phyloP scores from a whole-genome alignment of 2,113 vertebrate genomes.

The Ovis canadensis region DNA sequence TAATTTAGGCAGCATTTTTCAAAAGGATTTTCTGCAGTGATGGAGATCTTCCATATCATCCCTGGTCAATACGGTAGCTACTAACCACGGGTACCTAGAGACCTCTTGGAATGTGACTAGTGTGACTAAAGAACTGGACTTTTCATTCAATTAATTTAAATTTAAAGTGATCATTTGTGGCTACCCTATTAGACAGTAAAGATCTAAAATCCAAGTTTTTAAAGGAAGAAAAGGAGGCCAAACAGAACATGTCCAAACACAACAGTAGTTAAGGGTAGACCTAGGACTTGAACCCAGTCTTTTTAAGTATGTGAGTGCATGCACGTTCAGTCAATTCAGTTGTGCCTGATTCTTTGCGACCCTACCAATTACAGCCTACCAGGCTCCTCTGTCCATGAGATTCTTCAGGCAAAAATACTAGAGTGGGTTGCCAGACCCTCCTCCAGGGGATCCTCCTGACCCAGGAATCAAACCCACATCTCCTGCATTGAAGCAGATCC shows the following conservation, averaged over 20 bases:
- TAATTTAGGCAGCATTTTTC: not conserved
- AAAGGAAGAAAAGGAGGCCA: not conserved
- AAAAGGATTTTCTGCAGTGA: not conserved
- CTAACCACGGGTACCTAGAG: not conserved
- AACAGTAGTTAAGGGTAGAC: not conserved
- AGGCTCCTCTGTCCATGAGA: not conserved
- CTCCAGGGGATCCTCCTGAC: not conserved
- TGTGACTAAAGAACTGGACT: not conserved
- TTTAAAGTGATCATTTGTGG: not conserved
- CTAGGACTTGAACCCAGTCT: not conserved
- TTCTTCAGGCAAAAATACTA: not conserved
- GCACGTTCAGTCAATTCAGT: not conserved
- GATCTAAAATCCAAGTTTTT: not conserved
- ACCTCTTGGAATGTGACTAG: not conserved
- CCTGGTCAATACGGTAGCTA: not conserved
- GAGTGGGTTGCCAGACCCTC: not conserved
- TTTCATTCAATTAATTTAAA: not conserved
- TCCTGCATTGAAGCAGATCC: not conserved
- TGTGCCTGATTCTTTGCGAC: not conserved
- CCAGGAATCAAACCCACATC: not conserved
- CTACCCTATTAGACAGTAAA: not conserved
- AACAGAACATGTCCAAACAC: not conserved
- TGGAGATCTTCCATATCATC: not conserved
- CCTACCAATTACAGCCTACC: not conserved
- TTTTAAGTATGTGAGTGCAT: not conserved